Percentiles rank a stretch among this genome's conserved stretches.
These are phyloP conservation scores for Bradynema listronoti DNA, from an alignment of 1,140 invertebrate species.

Conservation along the genomic window DNA sequence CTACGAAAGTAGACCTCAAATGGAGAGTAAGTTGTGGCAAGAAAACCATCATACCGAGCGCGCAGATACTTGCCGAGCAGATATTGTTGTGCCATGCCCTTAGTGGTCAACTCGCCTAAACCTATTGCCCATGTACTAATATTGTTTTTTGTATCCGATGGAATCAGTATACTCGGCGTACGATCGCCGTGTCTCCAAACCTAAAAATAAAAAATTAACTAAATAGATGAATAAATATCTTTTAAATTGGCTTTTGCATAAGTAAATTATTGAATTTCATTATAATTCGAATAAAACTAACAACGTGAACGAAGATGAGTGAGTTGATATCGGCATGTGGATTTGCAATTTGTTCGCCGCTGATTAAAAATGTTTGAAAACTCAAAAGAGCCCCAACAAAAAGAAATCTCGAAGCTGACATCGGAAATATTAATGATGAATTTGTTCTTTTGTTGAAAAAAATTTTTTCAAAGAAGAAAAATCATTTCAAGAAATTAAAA, in stretches of 20 bases:
- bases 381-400: no score
- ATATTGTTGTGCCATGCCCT: constrained; percentile 47
- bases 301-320: constrained; percentile 29
- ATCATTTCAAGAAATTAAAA: no score
- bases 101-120: constrained; percentile 48
- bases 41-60: constrained; percentile 45
- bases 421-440: no score
- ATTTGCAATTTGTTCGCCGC: constrained; percentile 16
- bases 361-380: neutral
- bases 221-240: neutral
- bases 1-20: constrained; percentile 50
- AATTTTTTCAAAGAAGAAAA: no score
- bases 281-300: constrained; percentile 9
- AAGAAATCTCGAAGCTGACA: no score
- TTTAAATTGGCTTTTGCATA: neutral
- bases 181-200: constrained; percentile 55
- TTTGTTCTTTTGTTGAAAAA: no score
- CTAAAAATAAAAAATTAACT: constrained; percentile 25
- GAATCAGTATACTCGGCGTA: constrained; percentile 39
- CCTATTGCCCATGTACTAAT: constrained; percentile 43
- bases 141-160: constrained; percentile 38
- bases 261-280: constrained; percentile 2
- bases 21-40: constrained; percentile 43
- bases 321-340: constrained; percentile 21
- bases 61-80: constrained; percentile 44